phyloP scores from a whole-genome alignment of 2,797 vertebrate genomes.

The Acridotheres tristis region DNA sequence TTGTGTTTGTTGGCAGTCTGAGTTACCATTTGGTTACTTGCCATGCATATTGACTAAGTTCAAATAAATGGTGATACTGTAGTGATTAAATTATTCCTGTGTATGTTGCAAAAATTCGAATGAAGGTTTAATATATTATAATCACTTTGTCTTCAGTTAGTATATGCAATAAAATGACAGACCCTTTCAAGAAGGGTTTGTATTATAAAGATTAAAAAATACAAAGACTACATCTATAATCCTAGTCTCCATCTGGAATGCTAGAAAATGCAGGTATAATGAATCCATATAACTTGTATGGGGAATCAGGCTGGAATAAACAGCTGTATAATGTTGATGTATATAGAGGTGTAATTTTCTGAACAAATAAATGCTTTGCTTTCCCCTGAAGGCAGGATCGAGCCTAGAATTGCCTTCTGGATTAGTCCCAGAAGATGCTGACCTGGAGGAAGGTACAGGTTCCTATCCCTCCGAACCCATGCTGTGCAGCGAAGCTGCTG shows the following conservation, averaged over 20 bases:
- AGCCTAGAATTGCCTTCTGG: slow-evolving; percentile 57
- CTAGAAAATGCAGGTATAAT: background rate
- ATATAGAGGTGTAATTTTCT: background rate
- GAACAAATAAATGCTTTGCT: background rate
- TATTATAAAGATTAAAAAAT: background rate
- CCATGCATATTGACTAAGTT: background rate
- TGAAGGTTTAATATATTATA: background rate
- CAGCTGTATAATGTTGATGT: background rate
- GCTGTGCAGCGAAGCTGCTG: slow-evolving; percentile 88
- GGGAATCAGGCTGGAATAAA: background rate
- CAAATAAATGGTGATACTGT: background rate
- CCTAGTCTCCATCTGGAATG: background rate
- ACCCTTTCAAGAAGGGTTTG: background rate
- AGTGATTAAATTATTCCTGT: background rate
- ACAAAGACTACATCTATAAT: background rate
- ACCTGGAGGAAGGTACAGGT: slow-evolving; percentile 51
- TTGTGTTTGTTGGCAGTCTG: background rate
- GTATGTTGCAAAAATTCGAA: background rate
- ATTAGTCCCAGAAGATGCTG: slow-evolving; percentile 46
- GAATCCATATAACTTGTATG: background rate
- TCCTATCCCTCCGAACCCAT: slow-evolving; percentile 83
- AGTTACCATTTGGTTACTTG: background rate
- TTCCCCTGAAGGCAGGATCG: slow-evolving; percentile 69
- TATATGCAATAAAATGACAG: background rate
- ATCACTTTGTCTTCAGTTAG: background rate